phyloP scores from a whole-genome alignment of 2,888 invertebrate genomes.

The Neoascia interrupta region DNA sequence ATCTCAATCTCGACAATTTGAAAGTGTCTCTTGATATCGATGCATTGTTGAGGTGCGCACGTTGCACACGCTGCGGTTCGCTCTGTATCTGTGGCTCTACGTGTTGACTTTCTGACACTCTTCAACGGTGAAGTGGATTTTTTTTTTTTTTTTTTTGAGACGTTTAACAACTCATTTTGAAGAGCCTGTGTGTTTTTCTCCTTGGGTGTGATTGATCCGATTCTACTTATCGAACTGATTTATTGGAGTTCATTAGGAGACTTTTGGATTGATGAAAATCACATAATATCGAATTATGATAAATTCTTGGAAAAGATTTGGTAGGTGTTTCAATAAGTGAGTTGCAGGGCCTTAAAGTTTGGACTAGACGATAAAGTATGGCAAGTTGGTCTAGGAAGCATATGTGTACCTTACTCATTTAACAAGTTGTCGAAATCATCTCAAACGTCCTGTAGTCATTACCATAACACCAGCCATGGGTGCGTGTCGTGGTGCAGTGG shows the following conservation, averaged over 20 bases:
- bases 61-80: not conserved
- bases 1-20: constrained; percentile 33
- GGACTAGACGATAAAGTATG: not conserved
- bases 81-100: constrained; percentile 5
- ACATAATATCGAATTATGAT: constrained; percentile 22
- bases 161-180: constrained; percentile 38
- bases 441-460: too few species aligned
- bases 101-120: constrained; percentile 46
- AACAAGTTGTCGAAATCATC: too few species aligned
- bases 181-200: constrained; percentile 13
- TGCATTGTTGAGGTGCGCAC: constrained; percentile 44
- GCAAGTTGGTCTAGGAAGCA: too few species aligned
- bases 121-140: constrained; percentile 24
- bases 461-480: too few species aligned
- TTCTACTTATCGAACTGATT: constrained; percentile 15
- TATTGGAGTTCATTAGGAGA: constrained; percentile 47
- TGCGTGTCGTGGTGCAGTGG: too few species aligned
- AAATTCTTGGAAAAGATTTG: not conserved
- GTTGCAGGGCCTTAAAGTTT: too few species aligned
- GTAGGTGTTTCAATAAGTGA: not conserved
- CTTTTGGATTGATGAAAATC: not conserved
- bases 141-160: constrained; percentile 17
- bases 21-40: constrained; percentile 59
- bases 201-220: constrained; percentile 24
- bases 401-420: too few species aligned